Evolutionary conservation across 2,797 vertebrate genomes (phyloP).

Genomic region (Myotis pilosus): DNA sequence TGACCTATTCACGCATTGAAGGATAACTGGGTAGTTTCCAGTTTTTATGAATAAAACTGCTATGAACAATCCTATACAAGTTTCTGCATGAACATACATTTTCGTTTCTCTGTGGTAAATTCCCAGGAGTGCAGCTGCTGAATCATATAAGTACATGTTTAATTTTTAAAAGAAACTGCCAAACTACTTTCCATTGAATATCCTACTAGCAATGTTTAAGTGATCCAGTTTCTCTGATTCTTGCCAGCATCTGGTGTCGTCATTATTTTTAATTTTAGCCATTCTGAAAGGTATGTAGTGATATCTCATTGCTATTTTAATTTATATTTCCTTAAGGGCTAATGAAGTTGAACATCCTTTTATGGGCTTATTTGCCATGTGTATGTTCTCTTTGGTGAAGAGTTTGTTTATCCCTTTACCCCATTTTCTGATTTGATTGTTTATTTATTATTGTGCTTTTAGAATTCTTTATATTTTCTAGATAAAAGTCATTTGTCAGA

Average conservation of each 20-base stretch:
- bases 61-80: neutral
- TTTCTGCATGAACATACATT: slow-evolving; percentile 32
- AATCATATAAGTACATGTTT: slow-evolving; percentile 14
- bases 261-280: neutral
- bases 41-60: neutral
- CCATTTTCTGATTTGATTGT: neutral
- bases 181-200: neutral
- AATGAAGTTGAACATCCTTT: neutral
- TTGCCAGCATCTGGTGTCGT: neutral
- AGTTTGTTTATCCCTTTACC: neutral
- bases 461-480: neutral
- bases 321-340: slow-evolving; percentile 10
- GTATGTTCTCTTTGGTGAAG: neutral
- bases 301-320: neutral
- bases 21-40: neutral
- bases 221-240: neutral
- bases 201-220: neutral
- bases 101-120: slow-evolving; percentile 3
- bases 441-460: slow-evolving; percentile 1
- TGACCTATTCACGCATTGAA: neutral
- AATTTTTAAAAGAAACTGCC: slow-evolving; percentile 34
- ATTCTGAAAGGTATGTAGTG: neutral
- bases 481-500: neutral
- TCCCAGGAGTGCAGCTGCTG: neutral
- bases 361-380: neutral